These are phyloP conservation scores for Rhynchomys soricoides DNA, from an alignment of 2,113 vertebrate genomes.

Conservation along the genomic window DNA sequence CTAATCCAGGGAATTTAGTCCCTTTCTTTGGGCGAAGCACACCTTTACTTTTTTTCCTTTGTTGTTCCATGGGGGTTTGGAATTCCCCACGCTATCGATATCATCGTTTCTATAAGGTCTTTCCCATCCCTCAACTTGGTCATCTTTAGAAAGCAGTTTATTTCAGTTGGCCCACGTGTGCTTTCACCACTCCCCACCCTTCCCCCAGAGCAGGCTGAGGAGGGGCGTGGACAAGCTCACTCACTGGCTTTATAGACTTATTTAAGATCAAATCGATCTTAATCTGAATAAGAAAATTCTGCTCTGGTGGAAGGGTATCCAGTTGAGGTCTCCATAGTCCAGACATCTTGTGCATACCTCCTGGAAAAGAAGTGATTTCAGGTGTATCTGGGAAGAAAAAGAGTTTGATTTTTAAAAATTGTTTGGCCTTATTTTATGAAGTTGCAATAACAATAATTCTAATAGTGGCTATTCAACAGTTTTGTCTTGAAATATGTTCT, in stretches of 20 bases:
- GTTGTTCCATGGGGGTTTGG: conserved; percentile 23
- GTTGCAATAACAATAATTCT: neutral
- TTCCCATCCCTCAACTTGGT: conserved; percentile 62
- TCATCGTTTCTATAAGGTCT: conserved; percentile 68
- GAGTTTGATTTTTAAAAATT: neutral
- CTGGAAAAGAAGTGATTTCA: conserved; percentile 13
- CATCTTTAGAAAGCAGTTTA: conserved; percentile 79
- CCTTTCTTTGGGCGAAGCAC: neutral
- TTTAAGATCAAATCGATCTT: neutral
- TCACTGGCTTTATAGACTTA: neutral
- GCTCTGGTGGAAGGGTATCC: conserved; percentile 50
- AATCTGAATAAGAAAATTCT: conserved; percentile 4
- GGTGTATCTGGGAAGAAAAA: neutral
- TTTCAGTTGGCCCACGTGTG: conserved; percentile 71
- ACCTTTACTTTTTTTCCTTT: conserved; percentile 30
- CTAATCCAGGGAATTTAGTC: conserved; percentile 49
- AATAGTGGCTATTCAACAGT: neutral
- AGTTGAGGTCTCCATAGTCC: conserved; percentile 26
- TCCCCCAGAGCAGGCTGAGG: neutral
- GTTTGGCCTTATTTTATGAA: conserved; percentile 19
- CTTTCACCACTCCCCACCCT: conserved; percentile 59
- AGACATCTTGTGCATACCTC: neutral
- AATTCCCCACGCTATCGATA: conserved; percentile 59
- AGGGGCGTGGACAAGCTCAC: neutral
- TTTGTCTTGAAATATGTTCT: neutral